A percentile compares a stretch with the other conserved stretches of the same genome.
These are phyloP conservation scores for Ochotona princeps DNA, from an alignment of 2,113 vertebrate species.

Conservation along the genomic window DNA sequence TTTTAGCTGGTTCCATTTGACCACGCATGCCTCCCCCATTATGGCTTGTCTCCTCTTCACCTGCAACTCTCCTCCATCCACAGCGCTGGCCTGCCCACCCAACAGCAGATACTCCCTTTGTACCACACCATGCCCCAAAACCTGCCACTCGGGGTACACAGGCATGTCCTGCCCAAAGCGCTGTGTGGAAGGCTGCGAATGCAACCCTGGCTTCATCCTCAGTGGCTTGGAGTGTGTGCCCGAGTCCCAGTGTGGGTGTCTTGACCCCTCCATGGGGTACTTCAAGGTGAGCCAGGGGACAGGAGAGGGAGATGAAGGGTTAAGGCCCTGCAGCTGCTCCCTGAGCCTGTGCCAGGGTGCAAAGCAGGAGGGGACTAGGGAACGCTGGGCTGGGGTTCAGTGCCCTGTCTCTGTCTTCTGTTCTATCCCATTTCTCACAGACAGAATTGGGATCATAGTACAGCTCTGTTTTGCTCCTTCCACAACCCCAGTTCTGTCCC, in stretches of 20 bases:
- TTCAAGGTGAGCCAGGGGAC: conserved; percentile 50
- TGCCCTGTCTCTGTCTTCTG: neutral
- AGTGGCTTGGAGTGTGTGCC: conserved; percentile 80
- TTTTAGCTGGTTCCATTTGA: neutral
- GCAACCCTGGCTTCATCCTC: conserved; percentile 78
- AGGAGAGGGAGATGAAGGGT: too few relatives aligned
- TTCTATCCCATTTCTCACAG: neutral
- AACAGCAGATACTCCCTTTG: conserved; percentile 90
- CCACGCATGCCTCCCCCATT: neutral
- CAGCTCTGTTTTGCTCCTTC: neutral
- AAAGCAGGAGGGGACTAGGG: rapidly evolving
- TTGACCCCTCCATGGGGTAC: conserved; percentile 27
- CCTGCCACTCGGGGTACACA: conserved; percentile 53
- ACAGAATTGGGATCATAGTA: neutral
- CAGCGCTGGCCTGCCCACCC: conserved; percentile 86
- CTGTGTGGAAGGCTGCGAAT: conserved; percentile 82
- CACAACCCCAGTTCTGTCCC: neutral
- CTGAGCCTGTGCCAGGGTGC: too few relatives aligned
- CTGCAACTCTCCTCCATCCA: neutral
- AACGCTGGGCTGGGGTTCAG: neutral
- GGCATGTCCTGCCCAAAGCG: conserved; percentile 59
- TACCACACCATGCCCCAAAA: conserved; percentile 79
- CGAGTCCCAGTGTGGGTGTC: conserved; percentile 78
- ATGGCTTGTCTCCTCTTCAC: neutral
- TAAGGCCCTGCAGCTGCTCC: too few relatives aligned